Evolutionary conservation across 2,797 vertebrate species (phyloP).

Genomic region (Cuniculus paca): DNA sequence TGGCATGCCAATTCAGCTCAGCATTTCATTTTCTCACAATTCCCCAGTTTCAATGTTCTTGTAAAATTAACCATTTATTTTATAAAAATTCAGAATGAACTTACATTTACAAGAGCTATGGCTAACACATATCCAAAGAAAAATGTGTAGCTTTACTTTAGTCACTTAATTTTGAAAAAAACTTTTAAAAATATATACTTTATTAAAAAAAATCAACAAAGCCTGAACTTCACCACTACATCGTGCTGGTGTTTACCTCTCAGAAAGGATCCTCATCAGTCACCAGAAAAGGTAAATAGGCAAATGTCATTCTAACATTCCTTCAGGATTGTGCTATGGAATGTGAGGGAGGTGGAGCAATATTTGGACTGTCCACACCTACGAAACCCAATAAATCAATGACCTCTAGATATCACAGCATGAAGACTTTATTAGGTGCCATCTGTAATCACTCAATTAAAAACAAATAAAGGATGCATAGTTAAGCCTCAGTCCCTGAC

Average conservation of each 20-base stretch:
- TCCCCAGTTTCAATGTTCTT: background rate
- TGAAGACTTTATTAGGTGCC: slow-evolving; percentile 68
- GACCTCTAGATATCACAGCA: slow-evolving; percentile 34
- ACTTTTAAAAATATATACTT: slow-evolving; percentile 67
- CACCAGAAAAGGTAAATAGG: slow-evolving; percentile 70
- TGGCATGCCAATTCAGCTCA: background rate
- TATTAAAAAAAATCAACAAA: slow-evolving; percentile 55
- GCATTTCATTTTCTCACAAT: background rate
- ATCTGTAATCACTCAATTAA: slow-evolving; percentile 76
- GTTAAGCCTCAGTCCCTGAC: background rate
- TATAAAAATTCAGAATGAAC: slow-evolving; percentile 29
- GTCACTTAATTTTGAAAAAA: slow-evolving; percentile 67
- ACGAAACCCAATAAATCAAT: slow-evolving; percentile 71
- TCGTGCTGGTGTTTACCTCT: slow-evolving; percentile 55
- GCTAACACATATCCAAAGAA: background rate
- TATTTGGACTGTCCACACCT: slow-evolving; percentile 62
- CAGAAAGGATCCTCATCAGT: slow-evolving; percentile 69
- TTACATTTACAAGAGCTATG: background rate
- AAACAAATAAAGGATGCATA: slow-evolving; percentile 61
- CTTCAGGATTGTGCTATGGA: slow-evolving; percentile 58
- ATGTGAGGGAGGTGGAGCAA: background rate
- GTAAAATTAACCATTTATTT: slow-evolving; percentile 20
- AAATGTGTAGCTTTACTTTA: slow-evolving; percentile 52
- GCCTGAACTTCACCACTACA: slow-evolving; percentile 34
- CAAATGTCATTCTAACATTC: slow-evolving; percentile 65